Percentiles rank a stretch among this genome's conserved stretches.
These are phyloP conservation scores for Premnoplex brunnescens DNA, from an alignment of 2,797 vertebrate genomes.

Conservation along the genomic window DNA sequence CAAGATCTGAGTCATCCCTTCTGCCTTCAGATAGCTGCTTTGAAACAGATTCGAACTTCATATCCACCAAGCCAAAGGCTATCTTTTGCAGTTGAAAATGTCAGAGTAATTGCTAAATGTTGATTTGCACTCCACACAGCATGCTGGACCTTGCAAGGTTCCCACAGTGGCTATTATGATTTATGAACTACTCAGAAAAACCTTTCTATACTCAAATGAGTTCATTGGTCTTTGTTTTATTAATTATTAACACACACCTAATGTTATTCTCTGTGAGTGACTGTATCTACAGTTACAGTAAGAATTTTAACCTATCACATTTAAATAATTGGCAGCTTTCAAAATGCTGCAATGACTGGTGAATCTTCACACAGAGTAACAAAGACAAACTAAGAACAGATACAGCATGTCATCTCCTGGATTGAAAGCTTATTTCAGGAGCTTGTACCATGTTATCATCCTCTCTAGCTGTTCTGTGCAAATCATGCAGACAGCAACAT, in stretches of 20 bases:
- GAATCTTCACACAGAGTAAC: neutral
- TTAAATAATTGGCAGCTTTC: neutral
- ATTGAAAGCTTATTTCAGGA: neutral
- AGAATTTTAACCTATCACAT: neutral
- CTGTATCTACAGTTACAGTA: neutral
- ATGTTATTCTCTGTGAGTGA: neutral
- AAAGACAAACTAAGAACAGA: neutral
- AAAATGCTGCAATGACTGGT: neutral
- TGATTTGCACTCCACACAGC: neutral
- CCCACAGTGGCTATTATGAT: neutral
- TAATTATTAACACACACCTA: neutral
- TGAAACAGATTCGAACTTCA: neutral
- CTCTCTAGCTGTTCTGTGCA: neutral
- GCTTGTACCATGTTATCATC: neutral
- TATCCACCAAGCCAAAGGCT: neutral
- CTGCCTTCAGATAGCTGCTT: neutral
- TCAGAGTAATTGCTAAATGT: neutral
- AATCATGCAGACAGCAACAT: accelerated
- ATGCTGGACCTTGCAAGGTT: neutral
- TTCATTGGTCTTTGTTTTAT: neutral
- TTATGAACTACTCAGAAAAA: neutral
- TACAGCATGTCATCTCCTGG: neutral
- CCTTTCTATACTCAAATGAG: neutral
- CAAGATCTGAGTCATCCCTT: neutral
- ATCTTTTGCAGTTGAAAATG: neutral